phyloP scores from a whole-genome alignment of 2,888 invertebrate genomes.

The Scaptomyza reducta region DNA sequence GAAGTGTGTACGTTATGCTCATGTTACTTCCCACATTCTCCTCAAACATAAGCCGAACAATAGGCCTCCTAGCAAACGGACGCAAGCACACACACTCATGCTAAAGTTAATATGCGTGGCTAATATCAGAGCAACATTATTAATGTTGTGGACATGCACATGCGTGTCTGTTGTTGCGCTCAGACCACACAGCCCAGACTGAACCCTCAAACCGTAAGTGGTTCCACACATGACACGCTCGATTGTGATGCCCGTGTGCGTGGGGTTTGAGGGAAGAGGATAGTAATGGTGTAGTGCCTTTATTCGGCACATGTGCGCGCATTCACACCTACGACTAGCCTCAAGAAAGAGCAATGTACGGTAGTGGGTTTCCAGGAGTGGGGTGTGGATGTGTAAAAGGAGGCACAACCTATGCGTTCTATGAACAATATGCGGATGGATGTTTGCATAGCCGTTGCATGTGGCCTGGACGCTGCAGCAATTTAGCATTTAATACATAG shows the following conservation, averaged over 20 bases:
- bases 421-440: conserved; percentile 21
- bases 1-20: conserved; percentile 20
- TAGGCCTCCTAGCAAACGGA: conserved; percentile 15
- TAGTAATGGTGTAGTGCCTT: conserved; percentile 43
- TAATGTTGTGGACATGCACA: conserved; percentile 70
- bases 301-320: conserved; percentile 77
- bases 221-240: conserved; percentile 40
- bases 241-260: conserved; percentile 20
- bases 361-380: no score
- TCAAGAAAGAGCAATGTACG: conserved; percentile 54
- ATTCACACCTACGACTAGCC: conserved; percentile 72
- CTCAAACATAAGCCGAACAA: conserved; percentile 8
- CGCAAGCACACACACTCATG: conserved; percentile 12
- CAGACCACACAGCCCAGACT: conserved; percentile 4
- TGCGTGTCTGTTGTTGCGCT: conserved; percentile 48
- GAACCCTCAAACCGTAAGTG: conserved; percentile 23
- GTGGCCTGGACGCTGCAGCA: no score
- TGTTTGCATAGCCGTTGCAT: neutral
- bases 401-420: conserved; percentile 16
- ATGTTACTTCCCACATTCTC: conserved; percentile 32
- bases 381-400: neutral
- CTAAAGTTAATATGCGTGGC: conserved; percentile 74
- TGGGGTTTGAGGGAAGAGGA: neutral
- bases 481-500: no score
- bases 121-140: conserved; percentile 72